These are phyloP conservation scores for Drosophila eohydei DNA, from an alignment of 2,888 invertebrate species.

Conservation along the genomic window DNA sequence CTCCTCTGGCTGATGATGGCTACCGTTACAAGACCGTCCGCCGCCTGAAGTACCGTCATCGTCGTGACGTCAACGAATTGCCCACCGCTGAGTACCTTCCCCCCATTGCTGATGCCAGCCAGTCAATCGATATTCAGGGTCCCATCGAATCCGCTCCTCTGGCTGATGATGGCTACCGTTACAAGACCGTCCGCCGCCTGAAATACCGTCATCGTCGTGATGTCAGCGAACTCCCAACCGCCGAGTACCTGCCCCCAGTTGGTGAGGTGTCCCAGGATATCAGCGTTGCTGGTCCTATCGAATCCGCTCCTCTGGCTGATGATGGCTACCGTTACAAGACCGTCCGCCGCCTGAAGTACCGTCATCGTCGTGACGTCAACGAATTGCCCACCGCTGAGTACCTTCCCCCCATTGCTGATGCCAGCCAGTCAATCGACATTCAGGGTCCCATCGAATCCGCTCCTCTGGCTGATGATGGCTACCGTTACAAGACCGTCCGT, in stretches of 20 bases:
- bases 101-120: conserved; percentile 29
- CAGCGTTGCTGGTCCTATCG: conserved; percentile 38
- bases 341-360: conserved; percentile 64
- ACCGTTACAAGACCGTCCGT: conserved; percentile 77
- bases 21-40: conserved; percentile 77
- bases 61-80: conserved; percentile 76
- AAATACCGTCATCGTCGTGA: conserved; percentile 60
- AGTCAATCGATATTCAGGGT: too few species aligned
- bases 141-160: conserved; percentile 39
- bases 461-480: conserved; percentile 59
- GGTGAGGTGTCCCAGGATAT: conserved; percentile 40
- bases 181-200: conserved; percentile 67
- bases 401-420: conserved; percentile 66
- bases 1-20: conserved; percentile 66
- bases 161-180: conserved; percentile 64
- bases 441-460: conserved; percentile 43
- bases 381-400: conserved; percentile 68
- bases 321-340: conserved; percentile 78
- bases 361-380: conserved; percentile 75
- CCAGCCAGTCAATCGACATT: conserved; percentile 36
- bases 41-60: conserved; percentile 66
- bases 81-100: conserved; percentile 48
- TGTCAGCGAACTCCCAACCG: conserved; percentile 45
- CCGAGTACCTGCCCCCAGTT: conserved; percentile 58
- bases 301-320: conserved; percentile 51